phyloP scores from a whole-genome alignment of 2,113 vertebrate species.

The Aviceda subcristata region DNA sequence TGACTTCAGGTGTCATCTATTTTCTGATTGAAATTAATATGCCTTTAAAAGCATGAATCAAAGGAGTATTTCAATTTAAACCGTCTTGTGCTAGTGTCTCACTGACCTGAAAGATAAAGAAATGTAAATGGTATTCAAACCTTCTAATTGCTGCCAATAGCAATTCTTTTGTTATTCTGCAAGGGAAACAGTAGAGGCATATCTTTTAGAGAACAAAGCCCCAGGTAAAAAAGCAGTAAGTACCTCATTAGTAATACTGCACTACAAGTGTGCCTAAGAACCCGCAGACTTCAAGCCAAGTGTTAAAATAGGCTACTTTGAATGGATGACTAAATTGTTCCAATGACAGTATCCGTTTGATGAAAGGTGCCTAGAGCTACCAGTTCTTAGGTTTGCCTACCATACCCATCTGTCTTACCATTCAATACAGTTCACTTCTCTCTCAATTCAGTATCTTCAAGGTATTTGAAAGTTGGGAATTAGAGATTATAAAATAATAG shows the following conservation, averaged over 20 bases:
- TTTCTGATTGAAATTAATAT: conserved; percentile 1
- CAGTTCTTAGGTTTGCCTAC: conserved; percentile 7
- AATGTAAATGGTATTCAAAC: conserved; percentile 53
- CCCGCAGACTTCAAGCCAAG: conserved; percentile 10
- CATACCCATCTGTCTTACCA: not conserved
- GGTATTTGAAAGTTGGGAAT: conserved; percentile 31
- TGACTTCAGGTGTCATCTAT: not conserved
- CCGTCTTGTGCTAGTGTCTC: not conserved
- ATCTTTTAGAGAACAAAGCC: conserved; percentile 24
- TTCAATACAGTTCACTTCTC: not conserved
- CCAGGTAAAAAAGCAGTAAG: conserved; percentile 3
- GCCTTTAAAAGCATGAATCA: conserved; percentile 1
- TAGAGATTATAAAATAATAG: conserved; percentile 52
- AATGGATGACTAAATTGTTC: conserved; percentile 50
- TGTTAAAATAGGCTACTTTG: conserved; percentile 34
- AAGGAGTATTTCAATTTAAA: conserved; percentile 46
- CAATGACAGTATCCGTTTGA: not conserved
- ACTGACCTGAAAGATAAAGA: conserved; percentile 52
- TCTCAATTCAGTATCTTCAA: conserved; percentile 42
- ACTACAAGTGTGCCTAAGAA: conserved; percentile 2
- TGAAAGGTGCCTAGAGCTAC: conserved; percentile 30
- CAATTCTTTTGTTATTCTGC: conserved; percentile 35
- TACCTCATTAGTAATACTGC: conserved; percentile 41
- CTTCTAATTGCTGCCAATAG: conserved; percentile 54
- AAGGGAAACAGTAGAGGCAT: conserved; percentile 18